phyloP scores from a whole-genome alignment of 2,888 invertebrate species.

The Stegana nigrithorax region DNA sequence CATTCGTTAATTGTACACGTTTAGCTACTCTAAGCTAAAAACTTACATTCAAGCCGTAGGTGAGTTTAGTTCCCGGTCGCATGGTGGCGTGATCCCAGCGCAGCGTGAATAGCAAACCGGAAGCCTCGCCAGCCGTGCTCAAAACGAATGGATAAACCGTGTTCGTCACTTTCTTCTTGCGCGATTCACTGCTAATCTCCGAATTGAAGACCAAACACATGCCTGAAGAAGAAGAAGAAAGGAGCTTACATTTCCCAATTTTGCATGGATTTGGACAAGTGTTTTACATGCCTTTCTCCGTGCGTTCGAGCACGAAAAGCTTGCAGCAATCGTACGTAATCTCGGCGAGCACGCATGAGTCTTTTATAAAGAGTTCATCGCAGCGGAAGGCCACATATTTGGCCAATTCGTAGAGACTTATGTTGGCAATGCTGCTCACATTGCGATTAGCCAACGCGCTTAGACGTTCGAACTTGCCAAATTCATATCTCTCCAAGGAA shows the following conservation, averaged over 20 bases:
- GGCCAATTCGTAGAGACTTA: slow-evolving; percentile 47
- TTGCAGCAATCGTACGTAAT: slow-evolving; percentile 67
- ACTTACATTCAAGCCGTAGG: slow-evolving; percentile 45
- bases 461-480: slow-evolving; percentile 43
- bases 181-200: slow-evolving; percentile 52
- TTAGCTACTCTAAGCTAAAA: neutral
- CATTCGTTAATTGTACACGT: neutral
- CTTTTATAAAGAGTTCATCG: slow-evolving; percentile 65
- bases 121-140: slow-evolving; percentile 59
- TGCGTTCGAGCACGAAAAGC: slow-evolving; percentile 67
- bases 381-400: slow-evolving; percentile 62
- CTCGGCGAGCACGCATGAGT: slow-evolving; percentile 67
- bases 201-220: slow-evolving; percentile 70
- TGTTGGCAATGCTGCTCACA: slow-evolving; percentile 29
- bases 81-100: slow-evolving; percentile 36
- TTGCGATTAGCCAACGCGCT: slow-evolving; percentile 28
- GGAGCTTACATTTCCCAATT: too few species aligned
- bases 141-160: slow-evolving; percentile 52
- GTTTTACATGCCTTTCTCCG: slow-evolving; percentile 68
- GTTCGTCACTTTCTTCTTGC: slow-evolving; percentile 46
- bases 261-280: too few species aligned
- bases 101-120: slow-evolving; percentile 54
- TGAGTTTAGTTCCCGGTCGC: slow-evolving; percentile 23
- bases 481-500: slow-evolving; percentile 40
- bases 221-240: too few species aligned